Evolutionary conservation across 2,888 invertebrate genomes (phyloP), one percentile per base, ranked within the genome.

Genomic region (Epiblema foenella): DNA sequence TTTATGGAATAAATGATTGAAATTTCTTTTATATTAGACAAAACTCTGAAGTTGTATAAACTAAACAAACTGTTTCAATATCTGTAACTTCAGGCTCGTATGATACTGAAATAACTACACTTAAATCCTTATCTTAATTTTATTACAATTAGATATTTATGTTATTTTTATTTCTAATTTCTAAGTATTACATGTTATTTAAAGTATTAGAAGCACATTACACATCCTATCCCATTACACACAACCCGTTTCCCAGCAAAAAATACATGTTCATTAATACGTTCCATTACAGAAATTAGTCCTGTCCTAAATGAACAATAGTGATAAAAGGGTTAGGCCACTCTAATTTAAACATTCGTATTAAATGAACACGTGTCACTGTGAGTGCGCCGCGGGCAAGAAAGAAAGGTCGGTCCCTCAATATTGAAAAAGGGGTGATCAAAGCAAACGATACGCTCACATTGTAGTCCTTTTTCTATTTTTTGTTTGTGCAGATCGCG

Each of bases 371-470:
- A 88, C 84, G 87, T 89, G 84, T 87, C 85, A 77, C 51, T 29
- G 75, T 72, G 75, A 73, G 76, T 74, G 68, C 75, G 88, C 89
- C 87, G 76, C 77, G 75, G 85, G 90, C 87, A 72, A 78, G 77
- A 77, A 80, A 86, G 88, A 90, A 91, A 88, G 85, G 74, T 75
- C 74, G 81, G 83, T 79, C 83, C 83, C 76, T 78, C 83, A 87
- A 90, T 91, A 91, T 91, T 89, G 91, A 89, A 90, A 90, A 90
- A 87, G 89, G 90, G 88, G 86, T 88, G 93, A 90, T 92, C 91
- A 91, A 91, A 91, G 91, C 86, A 83, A 84, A 83, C 86, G 87
- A 87, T 87, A 89, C 83, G 89, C 87, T 87, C 83, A 86, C 85
- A 87, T 85, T 86, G 86, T 87, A 84, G 79, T 85, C 83, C 83